Conservation (phyloP, 1,140 invertebrate species). For the Bathynomus jamesi region DNA sequence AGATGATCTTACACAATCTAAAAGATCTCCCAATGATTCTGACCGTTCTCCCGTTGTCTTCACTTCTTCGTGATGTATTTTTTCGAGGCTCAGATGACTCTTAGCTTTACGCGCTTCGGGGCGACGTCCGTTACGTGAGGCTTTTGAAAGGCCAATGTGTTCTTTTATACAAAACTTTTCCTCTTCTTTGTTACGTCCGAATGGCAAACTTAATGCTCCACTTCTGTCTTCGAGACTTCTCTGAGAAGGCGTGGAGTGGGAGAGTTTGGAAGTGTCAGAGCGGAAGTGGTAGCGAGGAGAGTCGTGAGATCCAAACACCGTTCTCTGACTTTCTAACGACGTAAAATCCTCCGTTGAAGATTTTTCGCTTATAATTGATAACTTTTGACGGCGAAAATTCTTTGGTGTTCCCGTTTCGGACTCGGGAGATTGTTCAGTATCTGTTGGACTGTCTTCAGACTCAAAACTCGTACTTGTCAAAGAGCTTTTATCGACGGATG, state of each 20-base stretch:
- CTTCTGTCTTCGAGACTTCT: slow-evolving; percentile 45
- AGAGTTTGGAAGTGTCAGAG: slow-evolving; percentile 19
- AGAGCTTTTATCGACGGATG: slow-evolving; percentile 36
- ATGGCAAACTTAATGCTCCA: slow-evolving; percentile 31
- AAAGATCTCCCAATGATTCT: slow-evolving; percentile 33
- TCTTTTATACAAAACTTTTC: slow-evolving; percentile 33
- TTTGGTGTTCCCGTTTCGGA: slow-evolving; percentile 38
- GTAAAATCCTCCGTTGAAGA: slow-evolving; percentile 36
- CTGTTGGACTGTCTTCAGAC: slow-evolving; percentile 41
- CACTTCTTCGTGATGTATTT: slow-evolving; percentile 34
- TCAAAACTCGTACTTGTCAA: slow-evolving; percentile 39
- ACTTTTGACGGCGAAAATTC: slow-evolving; percentile 18
- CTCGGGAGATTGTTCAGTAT: slow-evolving; percentile 40
- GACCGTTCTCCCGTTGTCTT: slow-evolving; percentile 35
- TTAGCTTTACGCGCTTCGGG: slow-evolving; percentile 38
- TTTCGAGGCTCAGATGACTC: slow-evolving; percentile 36
- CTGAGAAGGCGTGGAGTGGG: slow-evolving; percentile 25
- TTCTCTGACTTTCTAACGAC: slow-evolving; percentile 34
- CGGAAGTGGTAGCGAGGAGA: slow-evolving; percentile 30
- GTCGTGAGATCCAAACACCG: slow-evolving; percentile 35
- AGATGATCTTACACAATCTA: slow-evolving; percentile 26
- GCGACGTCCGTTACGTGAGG: slow-evolving; percentile 54
- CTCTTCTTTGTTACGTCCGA: slow-evolving; percentile 39
- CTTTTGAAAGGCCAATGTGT: slow-evolving; percentile 56
- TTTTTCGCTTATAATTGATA: slow-evolving; percentile 34